phyloP scores from a whole-genome alignment of 2,797 vertebrate species.

The Erethizon dorsatum region DNA sequence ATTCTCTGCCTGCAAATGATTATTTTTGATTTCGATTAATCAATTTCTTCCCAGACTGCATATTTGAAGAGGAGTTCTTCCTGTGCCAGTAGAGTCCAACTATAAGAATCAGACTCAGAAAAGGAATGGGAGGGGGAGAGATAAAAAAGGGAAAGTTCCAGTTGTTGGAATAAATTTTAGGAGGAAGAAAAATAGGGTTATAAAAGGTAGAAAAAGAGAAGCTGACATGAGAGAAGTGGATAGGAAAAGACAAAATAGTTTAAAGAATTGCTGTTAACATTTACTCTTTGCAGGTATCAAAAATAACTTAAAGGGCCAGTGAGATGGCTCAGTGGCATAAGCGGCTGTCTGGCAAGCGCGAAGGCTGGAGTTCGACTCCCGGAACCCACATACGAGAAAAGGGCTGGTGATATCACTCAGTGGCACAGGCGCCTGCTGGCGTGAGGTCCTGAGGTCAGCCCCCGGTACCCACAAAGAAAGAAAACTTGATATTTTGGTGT shows the following conservation, averaged over 20 bases:
- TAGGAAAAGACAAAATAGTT: not conserved
- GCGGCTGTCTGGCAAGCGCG: no score
- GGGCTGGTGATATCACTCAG: no score
- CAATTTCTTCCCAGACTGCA: not conserved
- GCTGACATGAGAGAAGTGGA: not conserved
- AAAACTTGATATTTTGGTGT: not conserved
- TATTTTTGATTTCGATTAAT: slow-evolving; percentile 10
- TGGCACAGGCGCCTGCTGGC: no score
- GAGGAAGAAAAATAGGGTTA: not conserved
- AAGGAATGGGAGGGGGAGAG: not conserved
- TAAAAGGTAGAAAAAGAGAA: not conserved
- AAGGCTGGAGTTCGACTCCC: no score
- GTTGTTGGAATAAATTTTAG: not conserved
- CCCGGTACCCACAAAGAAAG: no score
- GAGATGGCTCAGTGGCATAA: no score
- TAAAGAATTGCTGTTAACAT: not conserved
- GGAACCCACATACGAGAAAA: no score
- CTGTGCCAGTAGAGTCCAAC: not conserved
- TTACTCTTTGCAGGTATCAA: not conserved
- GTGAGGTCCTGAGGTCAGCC: no score
- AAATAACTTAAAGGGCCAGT: not conserved
- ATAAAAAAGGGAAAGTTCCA: not conserved
- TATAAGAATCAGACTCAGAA: slow-evolving; percentile 2
- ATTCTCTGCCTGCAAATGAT: not conserved
- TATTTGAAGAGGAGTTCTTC: not conserved